These are phyloP conservation scores for Eupithecia subumbrata DNA, from an alignment of 2,888 invertebrate genomes.

Conservation along the genomic window DNA sequence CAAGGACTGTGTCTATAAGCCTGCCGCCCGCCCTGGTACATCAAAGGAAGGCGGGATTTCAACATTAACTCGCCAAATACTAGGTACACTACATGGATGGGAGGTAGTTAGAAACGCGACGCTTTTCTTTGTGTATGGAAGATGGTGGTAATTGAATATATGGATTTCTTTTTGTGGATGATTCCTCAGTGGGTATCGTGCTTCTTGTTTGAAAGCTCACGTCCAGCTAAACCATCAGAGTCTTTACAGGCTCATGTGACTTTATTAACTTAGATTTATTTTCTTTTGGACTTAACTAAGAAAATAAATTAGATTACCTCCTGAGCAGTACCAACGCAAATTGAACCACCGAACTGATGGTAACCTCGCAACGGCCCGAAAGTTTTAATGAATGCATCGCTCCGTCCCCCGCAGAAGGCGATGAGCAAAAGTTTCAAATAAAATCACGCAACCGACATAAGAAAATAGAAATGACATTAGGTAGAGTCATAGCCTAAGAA, in stretches of 20 bases:
- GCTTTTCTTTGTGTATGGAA: neutral
- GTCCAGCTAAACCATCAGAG: neutral
- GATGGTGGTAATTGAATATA: neutral
- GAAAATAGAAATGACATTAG: constrained; percentile 43
- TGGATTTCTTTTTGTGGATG: neutral
- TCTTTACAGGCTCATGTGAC: neutral
- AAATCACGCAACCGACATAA: constrained; percentile 37
- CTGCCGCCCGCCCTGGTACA: constrained; percentile 61
- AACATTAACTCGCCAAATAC: constrained; percentile 66
- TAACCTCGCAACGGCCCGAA: constrained; percentile 36
- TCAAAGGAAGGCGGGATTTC: constrained; percentile 72
- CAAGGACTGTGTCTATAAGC: constrained; percentile 63
- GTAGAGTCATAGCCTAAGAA: constrained; percentile 43
- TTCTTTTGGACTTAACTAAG: neutral
- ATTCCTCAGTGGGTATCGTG: neutral
- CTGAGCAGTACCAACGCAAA: constrained; percentile 23
- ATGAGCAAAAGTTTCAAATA: constrained; percentile 40
- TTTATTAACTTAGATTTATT: neutral
- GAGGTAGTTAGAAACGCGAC: neutral
- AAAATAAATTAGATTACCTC: constrained; percentile 25
- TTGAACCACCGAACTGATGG: constrained; percentile 28
- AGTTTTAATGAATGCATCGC: constrained; percentile 46
- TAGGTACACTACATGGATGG: constrained; percentile 27
- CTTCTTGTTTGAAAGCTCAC: neutral
- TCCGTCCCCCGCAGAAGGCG: constrained; percentile 36